Evolutionary conservation across 2,888 invertebrate species (phyloP), one percentile per base, ranked within the genome.

Genomic region (Sepioteuthis lessoniana): DNA sequence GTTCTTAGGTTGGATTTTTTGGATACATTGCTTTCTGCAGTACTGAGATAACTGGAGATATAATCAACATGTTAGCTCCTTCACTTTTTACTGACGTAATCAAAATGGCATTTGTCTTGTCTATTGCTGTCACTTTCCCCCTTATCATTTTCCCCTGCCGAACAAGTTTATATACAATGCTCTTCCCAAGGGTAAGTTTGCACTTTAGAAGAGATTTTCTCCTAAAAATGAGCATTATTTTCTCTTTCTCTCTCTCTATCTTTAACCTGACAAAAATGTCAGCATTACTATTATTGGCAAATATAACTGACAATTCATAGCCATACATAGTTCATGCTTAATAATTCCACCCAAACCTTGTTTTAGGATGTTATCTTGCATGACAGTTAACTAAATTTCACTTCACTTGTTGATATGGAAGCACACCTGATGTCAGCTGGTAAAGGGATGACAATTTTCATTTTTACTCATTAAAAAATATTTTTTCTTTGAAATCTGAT

Each of bases 131-230:
- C 97, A 99, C 99, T 96, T 99, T 99, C 97, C 99, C 99, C 0
- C 98, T 99, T 95, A 98, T 99, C 96, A 98, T 99, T 97, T 99
- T 99, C 97, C 99, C 99, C 0, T 99, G 99, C 97, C 98, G 99
- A 94, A 98, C 98, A 28, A 99, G 99, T 97, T 97, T 99, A 46
- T 98, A 99, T 97, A 99, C 99, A 0, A 98, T 99, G 94, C 97
- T 99, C 16, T 99, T 98, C 96, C 98, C 98, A 96, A 98, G 98
- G 98, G 98, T 98, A 97, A 97, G 97, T 94, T 37, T 16, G 16
- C 21, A 4, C 28, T 7, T 47, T 91, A 19, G 8, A 31, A 28
- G 0, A 3, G 0, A 38, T n/a, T 42, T 1, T 42, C 46, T 10
- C 8, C n/a, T 8, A 76, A 76, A 76, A 31, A 31, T 76, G 0